These are phyloP conservation scores for Muraenolepis orangiensis DNA, from an alignment of 2,797 vertebrate genomes.

Conservation along the genomic window DNA sequence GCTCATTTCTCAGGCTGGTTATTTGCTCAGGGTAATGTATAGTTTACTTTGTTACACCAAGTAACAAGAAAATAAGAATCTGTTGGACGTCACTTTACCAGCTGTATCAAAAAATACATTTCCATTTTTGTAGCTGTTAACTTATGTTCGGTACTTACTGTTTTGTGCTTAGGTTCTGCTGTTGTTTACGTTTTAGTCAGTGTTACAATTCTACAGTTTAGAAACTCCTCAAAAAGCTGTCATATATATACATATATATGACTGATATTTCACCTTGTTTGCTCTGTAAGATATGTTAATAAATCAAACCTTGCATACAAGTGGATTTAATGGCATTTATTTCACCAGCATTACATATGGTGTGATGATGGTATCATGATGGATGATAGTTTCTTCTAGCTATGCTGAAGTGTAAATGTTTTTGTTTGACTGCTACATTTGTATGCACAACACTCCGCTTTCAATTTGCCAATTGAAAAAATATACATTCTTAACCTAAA, in stretches of 20 bases:
- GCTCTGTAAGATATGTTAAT: constrained; percentile 28
- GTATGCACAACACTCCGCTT: too few species aligned
- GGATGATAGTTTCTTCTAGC: too few species aligned
- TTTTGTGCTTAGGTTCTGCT: neutral
- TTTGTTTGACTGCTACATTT: too few species aligned
- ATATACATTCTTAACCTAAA: neutral
- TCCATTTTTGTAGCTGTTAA: neutral
- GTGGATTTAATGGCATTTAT: neutral
- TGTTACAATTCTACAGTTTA: neutral
- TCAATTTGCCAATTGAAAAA: too few species aligned
- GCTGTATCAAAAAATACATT: neutral
- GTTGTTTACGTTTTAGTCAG: neutral
- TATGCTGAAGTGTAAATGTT: too few species aligned
- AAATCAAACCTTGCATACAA: constrained; percentile 3
- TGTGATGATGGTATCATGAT: neutral
- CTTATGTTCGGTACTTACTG: neutral
- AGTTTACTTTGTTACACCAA: neutral
- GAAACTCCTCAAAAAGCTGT: neutral
- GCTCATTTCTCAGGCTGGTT: neutral
- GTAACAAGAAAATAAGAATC: neutral
- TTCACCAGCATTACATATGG: neutral
- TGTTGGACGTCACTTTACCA: neutral
- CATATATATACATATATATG: too few species aligned
- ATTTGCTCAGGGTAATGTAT: neutral
- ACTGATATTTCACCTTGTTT: neutral